A percentile compares a stretch with the other conserved stretches of the same genome.
Evolutionary conservation across 2,888 invertebrate genomes (phyloP).

Genomic region (Thera britannica): DNA sequence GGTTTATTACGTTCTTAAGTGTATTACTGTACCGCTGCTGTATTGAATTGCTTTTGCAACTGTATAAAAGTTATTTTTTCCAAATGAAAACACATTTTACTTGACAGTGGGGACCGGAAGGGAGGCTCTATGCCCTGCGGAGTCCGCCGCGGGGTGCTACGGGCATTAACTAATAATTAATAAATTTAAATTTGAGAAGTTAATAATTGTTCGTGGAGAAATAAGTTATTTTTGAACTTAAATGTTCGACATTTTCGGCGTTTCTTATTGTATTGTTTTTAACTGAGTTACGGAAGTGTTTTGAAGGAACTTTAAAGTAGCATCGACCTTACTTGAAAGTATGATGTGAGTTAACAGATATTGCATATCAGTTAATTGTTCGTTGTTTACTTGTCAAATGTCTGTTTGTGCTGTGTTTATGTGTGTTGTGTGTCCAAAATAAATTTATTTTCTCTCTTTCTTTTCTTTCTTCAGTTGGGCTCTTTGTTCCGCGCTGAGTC

Average conservation of each 20-base stretch:
- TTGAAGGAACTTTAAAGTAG: too few relatives aligned
- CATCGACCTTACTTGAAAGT: not conserved
- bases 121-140: conserved; percentile 10
- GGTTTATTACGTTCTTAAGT: conserved; percentile 36
- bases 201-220: conserved; percentile 16
- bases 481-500: too few relatives aligned
- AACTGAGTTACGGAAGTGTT: not conserved
- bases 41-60: conserved; percentile 16
- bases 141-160: conserved; percentile 1
- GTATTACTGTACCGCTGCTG: conserved; percentile 31
- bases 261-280: not conserved
- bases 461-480: too few relatives aligned
- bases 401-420: too few relatives aligned
- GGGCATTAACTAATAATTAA: conserved; percentile 22
- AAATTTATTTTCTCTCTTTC: too few relatives aligned
- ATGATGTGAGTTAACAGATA: not conserved
- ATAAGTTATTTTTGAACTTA: conserved; percentile 11
- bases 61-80: conserved; percentile 9
- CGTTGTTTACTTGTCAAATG: too few relatives aligned
- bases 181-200: conserved; percentile 23
- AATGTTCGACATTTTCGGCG: not conserved
- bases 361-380: too few relatives aligned
- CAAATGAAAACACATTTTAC: conserved; percentile 13
- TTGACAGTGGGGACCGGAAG: conserved; percentile 4
- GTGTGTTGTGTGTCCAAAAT: too few relatives aligned